Conservation (phyloP, 1,140 invertebrate species). For the Tetramorium simillimum region DNA sequence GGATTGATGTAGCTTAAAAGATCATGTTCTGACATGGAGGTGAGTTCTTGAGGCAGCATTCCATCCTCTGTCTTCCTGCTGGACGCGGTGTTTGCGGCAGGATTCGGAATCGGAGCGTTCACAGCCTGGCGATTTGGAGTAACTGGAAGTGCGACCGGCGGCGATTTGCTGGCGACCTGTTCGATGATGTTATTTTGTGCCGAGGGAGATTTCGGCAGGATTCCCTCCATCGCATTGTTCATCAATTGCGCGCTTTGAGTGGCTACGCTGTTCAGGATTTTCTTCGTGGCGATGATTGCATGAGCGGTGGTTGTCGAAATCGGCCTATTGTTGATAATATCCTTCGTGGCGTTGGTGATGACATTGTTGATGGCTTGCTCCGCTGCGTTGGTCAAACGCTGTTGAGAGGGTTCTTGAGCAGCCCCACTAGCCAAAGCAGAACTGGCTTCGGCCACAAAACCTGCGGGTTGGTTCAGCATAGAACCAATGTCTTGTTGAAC, state of each 20-base stretch:
- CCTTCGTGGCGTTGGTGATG: conserved; percentile 83
- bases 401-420: conserved; percentile 82
- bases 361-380: conserved; percentile 84
- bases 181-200: conserved; percentile 80
- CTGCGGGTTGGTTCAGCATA: conserved; percentile 81
- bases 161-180: conserved; percentile 81
- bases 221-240: conserved; percentile 83
- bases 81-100: conserved; percentile 62
- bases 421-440: conserved; percentile 82
- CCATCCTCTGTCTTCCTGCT: conserved; percentile 83
- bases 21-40: conserved; percentile 93
- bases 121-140: conserved; percentile 74
- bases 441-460: conserved; percentile 83
- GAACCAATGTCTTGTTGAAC: conserved; percentile 84
- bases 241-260: conserved; percentile 84
- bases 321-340: conserved; percentile 83
- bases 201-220: conserved; percentile 82
- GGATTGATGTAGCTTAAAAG: conserved; percentile 94
- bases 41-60: conserved; percentile 90
- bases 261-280: conserved; percentile 83
- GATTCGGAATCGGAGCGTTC: conserved; percentile 76
- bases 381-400: conserved; percentile 82
- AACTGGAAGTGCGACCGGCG: conserved; percentile 74
- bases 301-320: conserved; percentile 83
- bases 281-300: conserved; percentile 84